Percentiles rank a stretch among this genome's conserved stretches.
Conservation (phyloP, 2,797 vertebrate genomes). For the Hippoglossus hippoglossus region DNA sequence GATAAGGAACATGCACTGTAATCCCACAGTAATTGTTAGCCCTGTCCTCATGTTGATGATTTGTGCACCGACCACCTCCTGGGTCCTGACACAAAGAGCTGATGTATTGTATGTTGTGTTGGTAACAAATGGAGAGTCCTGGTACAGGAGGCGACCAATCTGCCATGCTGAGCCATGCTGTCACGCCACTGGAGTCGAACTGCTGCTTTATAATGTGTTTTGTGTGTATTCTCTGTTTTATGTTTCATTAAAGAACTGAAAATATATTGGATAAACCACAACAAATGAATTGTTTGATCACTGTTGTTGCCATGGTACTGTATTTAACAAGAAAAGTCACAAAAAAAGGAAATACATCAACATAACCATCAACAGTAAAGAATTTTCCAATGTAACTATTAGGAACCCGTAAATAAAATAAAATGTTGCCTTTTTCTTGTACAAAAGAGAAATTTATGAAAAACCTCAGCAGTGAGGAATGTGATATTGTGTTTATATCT, state of each 20-base stretch:
- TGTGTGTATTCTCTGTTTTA: conserved; percentile 86
- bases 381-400: conserved; percentile 93
- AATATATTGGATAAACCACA: conserved; percentile 82
- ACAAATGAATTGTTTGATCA: conserved; percentile 90
- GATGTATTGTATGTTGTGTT: conserved; percentile 52
- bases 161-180: conserved; percentile 98
- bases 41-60: conserved; percentile 53
- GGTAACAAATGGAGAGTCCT: conserved; percentile 64
- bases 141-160: conserved; percentile 83
- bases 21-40: conserved; percentile 43
- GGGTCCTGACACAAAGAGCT: conserved; percentile 59
- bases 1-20: conserved; percentile 58
- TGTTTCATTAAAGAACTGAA: conserved; percentile 86
- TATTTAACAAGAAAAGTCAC: conserved; percentile 78
- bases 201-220: conserved; percentile 91
- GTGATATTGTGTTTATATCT: conserved; percentile 98
- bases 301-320: conserved; percentile 97
- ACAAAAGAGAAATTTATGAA: conserved; percentile 99
- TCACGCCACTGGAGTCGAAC: conserved; percentile 91
- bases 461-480: conserved; percentile 95
- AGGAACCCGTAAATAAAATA: conserved; percentile 89
- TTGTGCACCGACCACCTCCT: conserved; percentile 53
- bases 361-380: conserved; percentile 91
- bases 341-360: conserved; percentile 42
- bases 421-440: conserved; percentile 99